Conservation (phyloP, 2,113 vertebrate species). For the Vombatus ursinus region DNA sequence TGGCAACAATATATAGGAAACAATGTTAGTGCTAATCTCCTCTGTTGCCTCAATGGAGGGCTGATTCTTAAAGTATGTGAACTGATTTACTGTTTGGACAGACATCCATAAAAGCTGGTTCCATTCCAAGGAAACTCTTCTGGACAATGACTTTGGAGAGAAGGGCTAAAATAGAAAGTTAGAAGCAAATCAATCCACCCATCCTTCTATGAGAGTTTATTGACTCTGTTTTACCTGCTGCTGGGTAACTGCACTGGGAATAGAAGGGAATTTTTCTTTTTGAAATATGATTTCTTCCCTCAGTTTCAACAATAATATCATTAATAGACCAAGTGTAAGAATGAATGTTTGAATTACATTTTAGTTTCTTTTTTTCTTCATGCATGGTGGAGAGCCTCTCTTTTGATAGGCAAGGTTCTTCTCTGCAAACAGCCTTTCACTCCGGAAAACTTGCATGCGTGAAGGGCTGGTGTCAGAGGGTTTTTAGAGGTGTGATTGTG, state of each 20-base stretch:
- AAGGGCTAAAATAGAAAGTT: not conserved
- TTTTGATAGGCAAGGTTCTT: not conserved
- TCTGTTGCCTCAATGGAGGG: not conserved
- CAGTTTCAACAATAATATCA: not conserved
- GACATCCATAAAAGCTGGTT: not conserved
- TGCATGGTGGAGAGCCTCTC: not conserved
- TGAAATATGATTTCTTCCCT: not conserved
- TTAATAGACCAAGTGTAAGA: not conserved
- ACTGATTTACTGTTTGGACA: not conserved
- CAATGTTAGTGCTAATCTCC: not conserved
- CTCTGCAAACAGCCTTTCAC: constrained; percentile 34
- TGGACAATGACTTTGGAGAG: not conserved
- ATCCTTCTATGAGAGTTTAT: not conserved
- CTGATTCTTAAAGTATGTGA: not conserved
- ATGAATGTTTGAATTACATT: not conserved
- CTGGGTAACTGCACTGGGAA: not conserved
- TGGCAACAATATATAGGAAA: not conserved
- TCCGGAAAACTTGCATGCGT: not conserved
- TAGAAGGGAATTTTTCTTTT: not conserved
- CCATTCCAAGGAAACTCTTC: not conserved
- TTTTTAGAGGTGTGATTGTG: constrained; percentile 53
- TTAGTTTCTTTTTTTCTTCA: not conserved
- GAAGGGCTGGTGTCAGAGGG: not conserved
- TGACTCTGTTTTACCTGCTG: not conserved
- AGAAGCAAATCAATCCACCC: not conserved